Conservation (phyloP, 1,140 invertebrate species). For the Heliothis virescens region DNA sequence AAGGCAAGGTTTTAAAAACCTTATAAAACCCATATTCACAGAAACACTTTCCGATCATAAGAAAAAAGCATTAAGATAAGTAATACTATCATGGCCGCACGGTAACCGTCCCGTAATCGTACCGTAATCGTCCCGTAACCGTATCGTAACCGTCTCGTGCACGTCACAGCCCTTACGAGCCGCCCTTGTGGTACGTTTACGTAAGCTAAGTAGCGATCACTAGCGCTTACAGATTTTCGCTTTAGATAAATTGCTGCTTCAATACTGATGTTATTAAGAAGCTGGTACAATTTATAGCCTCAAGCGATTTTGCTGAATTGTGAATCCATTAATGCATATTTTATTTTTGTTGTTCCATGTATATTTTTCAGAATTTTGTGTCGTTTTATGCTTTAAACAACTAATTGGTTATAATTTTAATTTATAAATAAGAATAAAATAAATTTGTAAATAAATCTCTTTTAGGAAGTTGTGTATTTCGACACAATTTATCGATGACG, state of each 20-base stretch:
- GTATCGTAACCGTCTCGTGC: not conserved
- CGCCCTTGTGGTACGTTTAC: constrained; percentile 30
- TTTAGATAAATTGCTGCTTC: constrained; percentile 56
- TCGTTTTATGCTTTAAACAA: too few relatives aligned
- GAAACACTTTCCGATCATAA: not conserved
- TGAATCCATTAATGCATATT: not conserved
- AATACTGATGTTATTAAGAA: constrained; percentile 44
- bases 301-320: not conserved
- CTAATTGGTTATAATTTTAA: too few relatives aligned
- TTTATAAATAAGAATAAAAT: too few relatives aligned
- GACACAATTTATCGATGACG: too few relatives aligned
- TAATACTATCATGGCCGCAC: not conserved
- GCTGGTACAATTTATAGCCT: constrained; percentile 9
- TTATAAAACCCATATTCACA: too few relatives aligned
- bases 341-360: too few relatives aligned
- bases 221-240: constrained; percentile 52
- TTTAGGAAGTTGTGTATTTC: too few relatives aligned
- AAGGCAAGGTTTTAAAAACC: not conserved
- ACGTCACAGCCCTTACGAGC: not conserved
- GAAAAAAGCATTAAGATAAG: not conserved
- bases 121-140: not conserved
- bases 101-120: not conserved
- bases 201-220: constrained; percentile 50
- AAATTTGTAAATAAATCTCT: too few relatives aligned
- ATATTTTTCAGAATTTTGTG: too few relatives aligned